Percentiles rank a stretch among this genome's conserved stretches.
These are phyloP conservation scores for Nematolebias whitei DNA, from an alignment of 2,113 vertebrate species.

Conservation along the genomic window DNA sequence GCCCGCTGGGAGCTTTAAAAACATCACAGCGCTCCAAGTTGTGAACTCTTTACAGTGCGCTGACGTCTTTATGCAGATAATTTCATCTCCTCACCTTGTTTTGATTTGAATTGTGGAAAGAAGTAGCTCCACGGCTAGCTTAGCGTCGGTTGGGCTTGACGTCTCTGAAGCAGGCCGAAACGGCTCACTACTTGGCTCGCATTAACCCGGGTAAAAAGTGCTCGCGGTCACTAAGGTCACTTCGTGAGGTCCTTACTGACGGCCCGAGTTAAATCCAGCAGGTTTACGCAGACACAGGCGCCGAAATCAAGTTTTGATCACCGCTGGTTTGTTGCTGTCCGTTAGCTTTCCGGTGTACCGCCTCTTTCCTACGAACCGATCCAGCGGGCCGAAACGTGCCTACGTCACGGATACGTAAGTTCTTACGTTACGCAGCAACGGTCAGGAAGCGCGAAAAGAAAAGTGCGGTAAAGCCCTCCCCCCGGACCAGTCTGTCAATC, in stretches of 20 bases:
- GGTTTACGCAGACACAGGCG: neutral
- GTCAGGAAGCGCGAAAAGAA: too few relatives aligned
- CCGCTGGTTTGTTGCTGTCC: constrained; percentile 28
- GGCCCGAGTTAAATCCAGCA: neutral
- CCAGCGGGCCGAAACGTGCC: constrained; percentile 42
- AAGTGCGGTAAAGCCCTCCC: too few relatives aligned
- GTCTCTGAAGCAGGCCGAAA: constrained; percentile 49
- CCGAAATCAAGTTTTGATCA: constrained; percentile 16
- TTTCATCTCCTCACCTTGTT: constrained; percentile 65
- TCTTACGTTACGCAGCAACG: neutral
- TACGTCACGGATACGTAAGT: constrained; percentile 49
- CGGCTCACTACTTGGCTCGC: constrained; percentile 3
- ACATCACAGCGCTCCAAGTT: too few relatives aligned
- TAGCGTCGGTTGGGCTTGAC: constrained; percentile 52
- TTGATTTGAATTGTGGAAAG: constrained; percentile 50
- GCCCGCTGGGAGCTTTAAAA: neutral
- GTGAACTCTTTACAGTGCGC: neutral
- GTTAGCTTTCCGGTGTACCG: constrained; percentile 70
- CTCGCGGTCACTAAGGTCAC: neutral
- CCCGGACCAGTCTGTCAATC: too few relatives aligned
- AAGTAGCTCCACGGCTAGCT: constrained; percentile 54
- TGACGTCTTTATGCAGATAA: neutral
- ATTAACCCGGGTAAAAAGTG: constrained; percentile 14
- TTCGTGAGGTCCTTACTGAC: neutral
- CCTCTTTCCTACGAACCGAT: constrained; percentile 43